A percentile compares a stretch with the other conserved stretches of the same genome.
Conservation (phyloP, 2,888 invertebrate species). For the Ametastegia equiseti region DNA sequence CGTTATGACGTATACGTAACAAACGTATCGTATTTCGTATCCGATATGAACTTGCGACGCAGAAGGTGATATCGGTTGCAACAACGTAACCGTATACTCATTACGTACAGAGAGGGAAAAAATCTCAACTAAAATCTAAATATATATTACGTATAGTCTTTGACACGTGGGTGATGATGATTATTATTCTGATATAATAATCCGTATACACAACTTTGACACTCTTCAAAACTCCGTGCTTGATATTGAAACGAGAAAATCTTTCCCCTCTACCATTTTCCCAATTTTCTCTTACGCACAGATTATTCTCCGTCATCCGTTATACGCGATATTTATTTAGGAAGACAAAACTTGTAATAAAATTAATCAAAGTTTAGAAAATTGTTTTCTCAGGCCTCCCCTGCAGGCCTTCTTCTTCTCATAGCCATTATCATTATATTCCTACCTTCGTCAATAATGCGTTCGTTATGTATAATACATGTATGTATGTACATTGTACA, state of each 20-base stretch:
- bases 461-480: not conserved
- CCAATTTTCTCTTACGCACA: not conserved
- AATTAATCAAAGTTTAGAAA: slow-evolving; percentile 2
- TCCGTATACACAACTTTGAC: too few species aligned
- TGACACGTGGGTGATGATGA: too few species aligned
- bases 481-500: too few species aligned
- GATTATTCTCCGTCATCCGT: not conserved
- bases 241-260: not conserved
- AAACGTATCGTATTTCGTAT: slow-evolving; percentile 20
- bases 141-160: too few species aligned
- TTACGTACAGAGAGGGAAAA: not conserved
- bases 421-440: not conserved
- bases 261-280: too few species aligned
- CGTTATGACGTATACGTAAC: not conserved
- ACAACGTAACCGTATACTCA: slow-evolving; percentile 17
- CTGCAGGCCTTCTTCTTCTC: not conserved
- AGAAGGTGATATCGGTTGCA: slow-evolving; percentile 16
- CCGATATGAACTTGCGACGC: slow-evolving; percentile 20
- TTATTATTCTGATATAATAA: too few species aligned
- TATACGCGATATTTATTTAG: not conserved
- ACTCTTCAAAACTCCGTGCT: too few species aligned
- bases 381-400: not conserved
- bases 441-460: not conserved
- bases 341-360: not conserved
- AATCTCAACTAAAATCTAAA: not conserved